phyloP scores from a whole-genome alignment of 2,888 invertebrate species.

The Dioctria rufipes region DNA sequence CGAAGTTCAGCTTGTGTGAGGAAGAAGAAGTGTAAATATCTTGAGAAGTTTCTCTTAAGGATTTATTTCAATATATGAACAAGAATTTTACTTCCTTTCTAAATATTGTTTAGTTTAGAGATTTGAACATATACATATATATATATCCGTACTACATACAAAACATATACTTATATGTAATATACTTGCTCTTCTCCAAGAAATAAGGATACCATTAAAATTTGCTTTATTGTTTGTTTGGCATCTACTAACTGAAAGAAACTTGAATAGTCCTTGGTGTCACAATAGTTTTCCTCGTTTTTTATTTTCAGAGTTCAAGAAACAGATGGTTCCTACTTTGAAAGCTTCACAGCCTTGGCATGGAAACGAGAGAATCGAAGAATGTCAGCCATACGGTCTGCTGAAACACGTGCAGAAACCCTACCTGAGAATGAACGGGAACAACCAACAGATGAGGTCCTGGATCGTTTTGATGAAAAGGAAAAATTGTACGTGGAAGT shows the following conservation, averaged over 20 bases:
- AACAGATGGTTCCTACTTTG: conserved; percentile 94
- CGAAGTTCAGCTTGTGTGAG: too few species aligned
- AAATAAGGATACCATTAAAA: neutral
- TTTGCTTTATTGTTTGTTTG: neutral
- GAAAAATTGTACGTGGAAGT: conserved; percentile 91
- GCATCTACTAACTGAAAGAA: neutral
- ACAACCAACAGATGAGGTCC: conserved; percentile 68
- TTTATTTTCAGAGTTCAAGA: conserved; percentile 85
- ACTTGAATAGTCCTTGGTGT: conserved; percentile 45
- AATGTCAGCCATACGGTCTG: conserved; percentile 83
- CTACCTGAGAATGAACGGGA: conserved; percentile 73
- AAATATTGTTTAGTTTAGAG: too few species aligned
- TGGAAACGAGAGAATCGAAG: conserved; percentile 94
- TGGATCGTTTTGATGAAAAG: conserved; percentile 71
- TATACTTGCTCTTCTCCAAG: too few species aligned
- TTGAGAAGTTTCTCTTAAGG: too few species aligned
- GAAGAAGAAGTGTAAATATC: too few species aligned
- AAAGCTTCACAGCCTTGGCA: conserved; percentile 91
- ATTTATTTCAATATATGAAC: too few species aligned
- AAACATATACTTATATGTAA: too few species aligned
- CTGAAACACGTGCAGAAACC: conserved; percentile 81
- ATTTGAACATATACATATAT: too few species aligned
- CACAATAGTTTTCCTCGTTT: conserved; percentile 22
- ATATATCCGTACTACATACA: too few species aligned
- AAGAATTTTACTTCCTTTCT: too few species aligned